A percentile compares a stretch with the other conserved stretches of the same genome.
phyloP scores from a whole-genome alignment of 1,140 invertebrate species.

The Lanistes nyassanus region DNA sequence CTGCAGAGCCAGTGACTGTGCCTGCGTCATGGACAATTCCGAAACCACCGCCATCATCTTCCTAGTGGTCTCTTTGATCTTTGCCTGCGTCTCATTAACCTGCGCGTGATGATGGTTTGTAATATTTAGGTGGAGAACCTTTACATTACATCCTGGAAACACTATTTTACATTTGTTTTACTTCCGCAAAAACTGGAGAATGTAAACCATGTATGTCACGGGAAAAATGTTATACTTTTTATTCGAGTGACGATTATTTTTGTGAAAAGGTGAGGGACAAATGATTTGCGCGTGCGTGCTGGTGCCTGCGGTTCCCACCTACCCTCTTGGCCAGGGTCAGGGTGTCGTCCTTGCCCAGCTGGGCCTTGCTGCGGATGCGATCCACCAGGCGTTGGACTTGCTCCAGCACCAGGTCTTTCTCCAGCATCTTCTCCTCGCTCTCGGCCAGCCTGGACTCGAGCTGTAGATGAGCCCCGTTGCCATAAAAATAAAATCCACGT shows the following conservation, averaged over 20 bases:
- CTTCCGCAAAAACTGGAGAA: no score
- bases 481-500: neutral
- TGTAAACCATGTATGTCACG: no score
- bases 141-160: no score
- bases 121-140: no score
- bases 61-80: conserved; percentile 63
- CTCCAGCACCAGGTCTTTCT: conserved; percentile 66
- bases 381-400: conserved; percentile 62
- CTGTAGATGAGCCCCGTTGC: conserved; percentile 40
- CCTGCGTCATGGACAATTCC: conserved; percentile 67
- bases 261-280: no score
- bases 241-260: no score
- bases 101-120: conserved; percentile 24
- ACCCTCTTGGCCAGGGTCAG: conserved; percentile 65
- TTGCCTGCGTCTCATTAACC: conserved; percentile 64
- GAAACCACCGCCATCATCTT: conserved; percentile 67
- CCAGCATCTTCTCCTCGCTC: conserved; percentile 64
- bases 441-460: conserved; percentile 62
- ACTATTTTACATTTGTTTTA: no score
- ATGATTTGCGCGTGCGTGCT: no score
- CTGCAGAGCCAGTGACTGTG: conserved; percentile 62
- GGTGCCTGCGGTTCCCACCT: conserved; percentile 18
- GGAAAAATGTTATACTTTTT: no score
- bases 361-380: conserved; percentile 58
- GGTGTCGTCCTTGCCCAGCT: conserved; percentile 65